phyloP scores from a whole-genome alignment of 53 echinoderm and acorn worm species.

The Zoroaster sp. region DNA sequence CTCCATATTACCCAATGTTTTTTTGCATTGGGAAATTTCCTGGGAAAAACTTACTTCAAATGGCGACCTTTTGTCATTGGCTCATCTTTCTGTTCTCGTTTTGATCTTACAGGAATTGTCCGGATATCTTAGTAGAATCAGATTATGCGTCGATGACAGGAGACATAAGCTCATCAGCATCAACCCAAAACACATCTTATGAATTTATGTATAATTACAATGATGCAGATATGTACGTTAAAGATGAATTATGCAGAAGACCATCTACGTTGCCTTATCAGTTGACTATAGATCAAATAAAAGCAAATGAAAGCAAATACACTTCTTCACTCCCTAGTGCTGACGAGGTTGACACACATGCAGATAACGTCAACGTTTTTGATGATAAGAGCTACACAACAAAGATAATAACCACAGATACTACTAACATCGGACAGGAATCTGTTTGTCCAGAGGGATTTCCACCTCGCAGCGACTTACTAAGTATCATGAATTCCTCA shows the following conservation, averaged over 20 bases:
- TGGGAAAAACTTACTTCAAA: too few relatives aligned
- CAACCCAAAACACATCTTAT: background rate
- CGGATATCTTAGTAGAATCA: constrained; percentile 2
- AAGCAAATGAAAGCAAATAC: background rate
- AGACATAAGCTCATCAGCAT: background rate
- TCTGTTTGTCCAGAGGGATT: background rate
- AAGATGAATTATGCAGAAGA: background rate
- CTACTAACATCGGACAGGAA: background rate
- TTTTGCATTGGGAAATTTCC: too few relatives aligned
- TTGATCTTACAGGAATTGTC: background rate
- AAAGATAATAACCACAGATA: background rate
- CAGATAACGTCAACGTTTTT: background rate
- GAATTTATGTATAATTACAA: background rate
- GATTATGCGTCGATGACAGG: constrained; percentile 13
- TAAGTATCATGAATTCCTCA: background rate
- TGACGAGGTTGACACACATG: background rate
- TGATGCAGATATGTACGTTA: background rate
- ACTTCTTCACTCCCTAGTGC: background rate
- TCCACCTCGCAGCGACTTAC: background rate
- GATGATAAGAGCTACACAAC: constrained; percentile 11
- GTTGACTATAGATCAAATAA: constrained; percentile 22
- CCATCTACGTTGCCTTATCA: constrained; percentile 33
- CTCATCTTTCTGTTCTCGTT: background rate
- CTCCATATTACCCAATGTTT: too few relatives aligned
- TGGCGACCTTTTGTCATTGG: too few relatives aligned